Evolutionary conservation across 1,140 invertebrate genomes (phyloP).

Genomic region (Diorhabda elongata): DNA sequence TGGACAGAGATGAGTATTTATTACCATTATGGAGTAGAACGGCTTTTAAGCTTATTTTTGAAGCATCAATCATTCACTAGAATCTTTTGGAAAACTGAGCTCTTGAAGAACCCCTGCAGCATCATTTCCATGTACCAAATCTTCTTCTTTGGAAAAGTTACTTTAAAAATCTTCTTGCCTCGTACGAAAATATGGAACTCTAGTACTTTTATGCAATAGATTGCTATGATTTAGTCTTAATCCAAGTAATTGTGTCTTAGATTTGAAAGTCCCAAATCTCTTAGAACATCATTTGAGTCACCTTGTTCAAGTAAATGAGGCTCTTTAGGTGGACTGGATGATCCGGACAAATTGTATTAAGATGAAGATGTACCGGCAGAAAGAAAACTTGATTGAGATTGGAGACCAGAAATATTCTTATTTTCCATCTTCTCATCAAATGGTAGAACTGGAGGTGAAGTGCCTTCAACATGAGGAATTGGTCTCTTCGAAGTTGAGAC

Average conservation of each 20-base stretch:
- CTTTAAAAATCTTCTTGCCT: constrained; percentile 5
- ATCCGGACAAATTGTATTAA: too few relatives aligned
- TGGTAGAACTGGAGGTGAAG: background rate
- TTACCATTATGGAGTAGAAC: too few relatives aligned
- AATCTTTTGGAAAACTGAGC: constrained; percentile 6
- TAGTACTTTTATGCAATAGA: background rate
- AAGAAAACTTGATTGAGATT: too few relatives aligned
- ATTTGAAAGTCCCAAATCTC: background rate
- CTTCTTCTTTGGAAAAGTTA: constrained; percentile 13
- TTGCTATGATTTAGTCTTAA: too few relatives aligned
- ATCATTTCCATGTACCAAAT: constrained; percentile 16
- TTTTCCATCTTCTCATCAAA: background rate
- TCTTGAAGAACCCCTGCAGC: constrained; percentile 8
- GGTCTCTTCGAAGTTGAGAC: constrained; percentile 19
- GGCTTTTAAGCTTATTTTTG: too few relatives aligned
- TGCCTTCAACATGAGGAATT: background rate
- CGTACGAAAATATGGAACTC: background rate
- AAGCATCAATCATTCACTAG: background rate
- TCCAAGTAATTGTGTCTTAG: background rate
- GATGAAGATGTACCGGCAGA: too few relatives aligned
- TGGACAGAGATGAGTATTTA: too few relatives aligned
- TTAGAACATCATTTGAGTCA: background rate
- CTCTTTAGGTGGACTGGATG: too few relatives aligned
- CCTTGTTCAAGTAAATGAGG: too few relatives aligned
- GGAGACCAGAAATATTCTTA: too few relatives aligned